Conservation (phyloP, 2,888 invertebrate genomes). For the Seira sanloemensis region DNA sequence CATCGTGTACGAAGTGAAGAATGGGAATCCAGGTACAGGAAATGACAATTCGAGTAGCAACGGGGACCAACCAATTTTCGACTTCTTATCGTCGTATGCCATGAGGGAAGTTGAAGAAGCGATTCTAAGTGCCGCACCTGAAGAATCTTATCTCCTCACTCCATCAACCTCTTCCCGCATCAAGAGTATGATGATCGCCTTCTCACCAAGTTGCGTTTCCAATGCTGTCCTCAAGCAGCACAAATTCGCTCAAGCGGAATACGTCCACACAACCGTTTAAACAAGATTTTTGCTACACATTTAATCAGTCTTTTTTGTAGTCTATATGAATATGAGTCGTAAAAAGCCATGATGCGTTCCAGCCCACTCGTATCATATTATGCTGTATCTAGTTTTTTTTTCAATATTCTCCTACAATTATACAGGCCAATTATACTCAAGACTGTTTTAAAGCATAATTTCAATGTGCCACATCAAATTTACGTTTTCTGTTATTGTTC, state of each 20-base stretch:
- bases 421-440: conserved; percentile 45
- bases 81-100: conserved; percentile 70
- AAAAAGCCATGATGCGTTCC: too few relatives aligned
- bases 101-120: conserved; percentile 72
- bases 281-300: not conserved
- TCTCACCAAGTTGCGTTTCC: conserved; percentile 71
- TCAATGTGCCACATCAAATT: conserved; percentile 45
- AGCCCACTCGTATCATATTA: not conserved
- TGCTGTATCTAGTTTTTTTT: not conserved
- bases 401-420: not conserved
- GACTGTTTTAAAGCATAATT: conserved; percentile 31
- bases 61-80: conserved; percentile 59
- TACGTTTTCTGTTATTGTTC: conserved; percentile 3
- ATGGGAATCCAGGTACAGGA: conserved; percentile 43
- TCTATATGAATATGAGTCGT: not conserved
- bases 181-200: conserved; percentile 72
- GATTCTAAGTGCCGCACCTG: conserved; percentile 63
- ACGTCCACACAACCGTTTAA: conserved; percentile 56
- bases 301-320: not conserved
- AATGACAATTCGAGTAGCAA: conserved; percentile 27
- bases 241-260: conserved; percentile 61
- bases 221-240: conserved; percentile 69
- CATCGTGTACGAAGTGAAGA: conserved; percentile 64
- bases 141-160: conserved; percentile 69
- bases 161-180: conserved; percentile 71